Evolutionary conservation across 2,797 vertebrate genomes (phyloP), one percentile per base, ranked within the genome.

Genomic region (Sebastes aleutianus): DNA sequence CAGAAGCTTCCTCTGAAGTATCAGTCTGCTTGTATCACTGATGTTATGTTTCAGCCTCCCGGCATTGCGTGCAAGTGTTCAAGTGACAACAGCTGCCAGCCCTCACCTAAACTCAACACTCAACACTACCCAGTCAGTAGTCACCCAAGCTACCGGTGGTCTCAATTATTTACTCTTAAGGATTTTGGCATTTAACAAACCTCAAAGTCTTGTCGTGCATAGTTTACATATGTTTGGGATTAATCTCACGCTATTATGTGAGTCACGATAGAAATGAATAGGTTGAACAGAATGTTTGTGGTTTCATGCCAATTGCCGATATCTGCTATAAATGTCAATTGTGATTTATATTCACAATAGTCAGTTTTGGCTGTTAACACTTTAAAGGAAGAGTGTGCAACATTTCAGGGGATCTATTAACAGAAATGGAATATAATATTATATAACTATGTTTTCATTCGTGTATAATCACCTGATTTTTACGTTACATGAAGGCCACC

Each of bases 31-130:
- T 68, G 32, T 61, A 58, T 79, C 64, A 20, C 70, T 82, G 77
- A 83, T 79, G 80, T 74, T 61, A 79, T 43, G 78, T 69, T 85
- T 79, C 67, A 85, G 68, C 68, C 73, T 73, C 65, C 18, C 53
- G 24, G 39, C 73, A 14, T 77, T 75, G 76, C 78, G 20, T 85
- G 80, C 74, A 78, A 87, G 79, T 84, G 80, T 89, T 87, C 67
- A 76, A 91, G 88, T 84, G 91, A 86, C 87, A 81, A 84, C 88
- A 92, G 87, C 89, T 91, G 87, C 76, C 70, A 53, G 67, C 8
- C 31, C 39, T 87, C 78, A 83, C 80, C 73, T 88, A 88, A 91
- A 82, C 70, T 70, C 79, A 89, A 74, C 76, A 31, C 85, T 85
- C 62, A n/a, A n/a, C n/a, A n/a, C n/a, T n/a, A 78, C 64, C 53